Evolutionary conservation across 2,797 vertebrate species (phyloP).

Genomic region (Kryptopterus vitreolus): DNA sequence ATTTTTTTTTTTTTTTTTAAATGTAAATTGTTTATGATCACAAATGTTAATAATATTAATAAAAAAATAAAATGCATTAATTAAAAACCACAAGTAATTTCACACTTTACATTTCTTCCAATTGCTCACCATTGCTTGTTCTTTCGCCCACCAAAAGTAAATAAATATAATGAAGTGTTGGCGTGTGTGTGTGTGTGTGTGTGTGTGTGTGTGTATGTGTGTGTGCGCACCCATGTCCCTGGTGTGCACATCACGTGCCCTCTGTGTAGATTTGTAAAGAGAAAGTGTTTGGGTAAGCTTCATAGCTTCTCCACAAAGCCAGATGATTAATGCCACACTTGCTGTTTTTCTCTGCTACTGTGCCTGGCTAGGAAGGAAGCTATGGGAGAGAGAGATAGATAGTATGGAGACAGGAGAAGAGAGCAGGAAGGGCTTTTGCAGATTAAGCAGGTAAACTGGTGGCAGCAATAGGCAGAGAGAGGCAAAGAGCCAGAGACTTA

Average conservation of each 20-base stretch:
- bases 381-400: background rate
- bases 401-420: constrained; percentile 19
- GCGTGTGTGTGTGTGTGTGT: no score
- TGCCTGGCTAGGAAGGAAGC: constrained; percentile 32
- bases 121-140: no score
- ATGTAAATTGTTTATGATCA: no score
- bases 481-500: no score
- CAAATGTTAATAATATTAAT: no score
- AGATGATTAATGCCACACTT: constrained; percentile 69
- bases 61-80: no score
- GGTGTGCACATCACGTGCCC: constrained; percentile 49
- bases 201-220: background rate
- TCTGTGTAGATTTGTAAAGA: constrained; percentile 55
- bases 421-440: constrained; percentile 39
- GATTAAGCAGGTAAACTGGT: constrained; percentile 63
- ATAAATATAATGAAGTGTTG: no score
- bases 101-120: no score
- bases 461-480: constrained; percentile 57
- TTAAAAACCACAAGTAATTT: no score
- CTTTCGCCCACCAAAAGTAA: background rate
- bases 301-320: constrained; percentile 53
- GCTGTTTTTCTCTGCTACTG: constrained; percentile 58
- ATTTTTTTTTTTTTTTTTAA: no score
- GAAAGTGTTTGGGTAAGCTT: constrained; percentile 53
- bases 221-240: background rate